phyloP scores from a whole-genome alignment of 2,113 vertebrate genomes.

The Ictalurus punctatus region DNA sequence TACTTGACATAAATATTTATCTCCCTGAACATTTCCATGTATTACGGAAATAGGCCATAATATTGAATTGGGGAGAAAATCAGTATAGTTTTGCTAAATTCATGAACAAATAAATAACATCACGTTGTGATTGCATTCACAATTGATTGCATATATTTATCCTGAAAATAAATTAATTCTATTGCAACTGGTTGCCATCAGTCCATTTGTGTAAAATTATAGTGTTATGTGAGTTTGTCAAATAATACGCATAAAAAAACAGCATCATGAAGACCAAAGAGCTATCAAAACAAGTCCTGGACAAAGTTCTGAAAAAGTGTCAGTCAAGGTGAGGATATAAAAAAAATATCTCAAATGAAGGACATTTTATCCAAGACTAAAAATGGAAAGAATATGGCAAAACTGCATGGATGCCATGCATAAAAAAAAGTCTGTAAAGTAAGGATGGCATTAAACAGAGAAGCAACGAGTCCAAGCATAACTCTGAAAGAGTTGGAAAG shows the following conservation, averaged over 20 bases:
- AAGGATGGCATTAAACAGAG: not conserved
- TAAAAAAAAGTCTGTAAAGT: not conserved
- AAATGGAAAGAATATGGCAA: no score
- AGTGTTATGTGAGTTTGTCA: not conserved
- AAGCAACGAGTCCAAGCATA: no score
- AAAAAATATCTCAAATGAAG: no score
- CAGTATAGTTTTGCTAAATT: not conserved
- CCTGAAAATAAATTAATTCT: not conserved
- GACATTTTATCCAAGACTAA: no score
- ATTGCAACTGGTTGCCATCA: not conserved
- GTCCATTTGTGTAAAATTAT: not conserved
- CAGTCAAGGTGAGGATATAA: no score
- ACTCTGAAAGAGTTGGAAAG: not conserved
- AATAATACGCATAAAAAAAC: no score
- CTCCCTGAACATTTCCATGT: not conserved
- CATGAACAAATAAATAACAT: not conserved
- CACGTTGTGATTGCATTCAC: not conserved
- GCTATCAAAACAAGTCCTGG: no score
- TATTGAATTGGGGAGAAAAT: not conserved
- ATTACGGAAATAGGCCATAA: not conserved
- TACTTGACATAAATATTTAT: not conserved
- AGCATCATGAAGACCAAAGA: no score
- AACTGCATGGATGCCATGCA: no score
- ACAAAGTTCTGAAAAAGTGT: no score
- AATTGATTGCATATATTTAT: not conserved